phyloP scores from a whole-genome alignment of 1,140 invertebrate genomes.

The Brachystomella parvula region DNA sequence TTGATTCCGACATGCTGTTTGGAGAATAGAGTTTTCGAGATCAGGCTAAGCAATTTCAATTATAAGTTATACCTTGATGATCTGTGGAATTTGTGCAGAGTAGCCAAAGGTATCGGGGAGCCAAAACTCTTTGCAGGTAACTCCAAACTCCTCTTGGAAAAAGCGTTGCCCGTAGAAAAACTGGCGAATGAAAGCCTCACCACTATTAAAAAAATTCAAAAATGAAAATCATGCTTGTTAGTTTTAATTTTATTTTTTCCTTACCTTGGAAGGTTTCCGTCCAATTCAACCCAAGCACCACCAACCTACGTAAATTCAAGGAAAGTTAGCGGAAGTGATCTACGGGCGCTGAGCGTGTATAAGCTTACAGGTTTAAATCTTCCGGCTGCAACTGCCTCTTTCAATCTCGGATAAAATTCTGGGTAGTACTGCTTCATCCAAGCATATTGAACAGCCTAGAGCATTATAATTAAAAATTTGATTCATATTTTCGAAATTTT shows the following conservation, averaged over 20 bases:
- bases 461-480: not conserved
- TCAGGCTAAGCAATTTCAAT: not conserved
- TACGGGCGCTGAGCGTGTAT: too few relatives aligned
- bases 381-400: slow-evolving; percentile 42
- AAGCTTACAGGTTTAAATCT: slow-evolving; percentile 45
- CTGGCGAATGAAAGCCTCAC: slow-evolving; percentile 52
- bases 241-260: not conserved
- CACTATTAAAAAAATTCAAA: slow-evolving; percentile 43
- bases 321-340: too few relatives aligned
- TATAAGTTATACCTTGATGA: slow-evolving; percentile 43
- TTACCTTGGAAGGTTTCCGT: slow-evolving; percentile 47
- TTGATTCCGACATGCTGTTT: slow-evolving; percentile 44
- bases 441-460: slow-evolving; percentile 50
- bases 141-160: slow-evolving; percentile 49
- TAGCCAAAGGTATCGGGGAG: slow-evolving; percentile 55
- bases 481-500: slow-evolving; percentile 32
- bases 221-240: not conserved
- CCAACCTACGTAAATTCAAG: slow-evolving; percentile 40
- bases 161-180: slow-evolving; percentile 51
- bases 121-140: slow-evolving; percentile 48
- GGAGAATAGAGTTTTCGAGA: not conserved
- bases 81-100: slow-evolving; percentile 51
- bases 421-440: slow-evolving; percentile 51
- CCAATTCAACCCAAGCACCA: slow-evolving; percentile 53
- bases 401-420: slow-evolving; percentile 45